phyloP scores from a whole-genome alignment of 2,797 vertebrate genomes.

The Heteromormyrus szaboi region DNA sequence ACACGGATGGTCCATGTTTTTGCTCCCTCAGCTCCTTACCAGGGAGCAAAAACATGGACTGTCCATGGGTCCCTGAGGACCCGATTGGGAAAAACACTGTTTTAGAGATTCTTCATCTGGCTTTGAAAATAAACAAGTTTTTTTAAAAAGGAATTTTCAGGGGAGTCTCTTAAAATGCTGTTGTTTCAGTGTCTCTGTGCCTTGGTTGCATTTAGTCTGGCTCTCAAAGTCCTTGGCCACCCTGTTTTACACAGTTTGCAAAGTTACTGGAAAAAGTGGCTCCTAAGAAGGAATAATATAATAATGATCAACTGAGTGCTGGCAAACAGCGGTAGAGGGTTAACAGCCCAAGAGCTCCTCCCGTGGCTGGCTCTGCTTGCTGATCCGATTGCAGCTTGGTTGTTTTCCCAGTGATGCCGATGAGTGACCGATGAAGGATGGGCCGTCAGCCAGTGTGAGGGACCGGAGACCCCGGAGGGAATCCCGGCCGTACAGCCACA shows the following conservation, averaged over 20 bases:
- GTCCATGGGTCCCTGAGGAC: not conserved
- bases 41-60: not conserved
- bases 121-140: not conserved
- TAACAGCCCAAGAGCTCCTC: not conserved
- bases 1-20: not conserved
- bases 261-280: not conserved
- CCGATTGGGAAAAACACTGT: not conserved
- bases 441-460: not conserved
- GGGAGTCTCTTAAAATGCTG: not conserved
- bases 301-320: not conserved
- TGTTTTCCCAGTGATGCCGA: not conserved
- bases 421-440: not conserved
- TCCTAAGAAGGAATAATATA: not conserved
- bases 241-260: not conserved
- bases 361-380: not conserved
- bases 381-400: not conserved
- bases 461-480: not conserved
- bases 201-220: not conserved
- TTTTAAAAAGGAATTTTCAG: not conserved
- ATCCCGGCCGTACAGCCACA: not conserved
- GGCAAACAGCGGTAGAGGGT: not conserved
- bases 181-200: not conserved
- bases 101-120: not conserved
- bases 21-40: not conserved
- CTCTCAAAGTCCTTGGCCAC: not conserved